Percentiles rank a stretch among this genome's conserved stretches.
phyloP scores from a whole-genome alignment of 2,113 vertebrate species.

The Rhodinocichla rosea region DNA sequence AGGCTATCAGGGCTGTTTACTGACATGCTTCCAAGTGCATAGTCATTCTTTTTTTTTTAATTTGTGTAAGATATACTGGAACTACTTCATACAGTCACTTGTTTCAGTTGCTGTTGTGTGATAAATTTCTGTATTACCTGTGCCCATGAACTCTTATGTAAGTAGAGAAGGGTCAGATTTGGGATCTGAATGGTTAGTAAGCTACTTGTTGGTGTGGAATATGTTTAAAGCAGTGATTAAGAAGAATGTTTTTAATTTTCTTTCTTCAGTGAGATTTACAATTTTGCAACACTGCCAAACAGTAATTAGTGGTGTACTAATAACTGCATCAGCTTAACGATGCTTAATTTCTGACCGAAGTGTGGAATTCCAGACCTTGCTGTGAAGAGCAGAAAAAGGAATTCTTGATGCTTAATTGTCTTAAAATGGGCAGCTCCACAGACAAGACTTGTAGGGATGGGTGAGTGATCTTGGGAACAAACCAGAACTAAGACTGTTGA shows the following conservation, averaged over 20 bases:
- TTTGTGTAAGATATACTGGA: neutral
- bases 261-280: neutral
- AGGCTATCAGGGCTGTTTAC: neutral
- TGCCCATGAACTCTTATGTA: neutral
- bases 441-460: neutral
- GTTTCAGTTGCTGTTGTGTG: neutral
- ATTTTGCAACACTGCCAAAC: neutral
- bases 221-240: neutral
- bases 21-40: neutral
- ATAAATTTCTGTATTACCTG: neutral
- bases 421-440: neutral
- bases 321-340: neutral
- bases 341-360: neutral
- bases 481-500: neutral
- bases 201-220: neutral
- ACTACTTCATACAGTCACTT: neutral
- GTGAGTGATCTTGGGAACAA: neutral
- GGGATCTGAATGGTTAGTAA: neutral
- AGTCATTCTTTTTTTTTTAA: neutral
- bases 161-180: neutral
- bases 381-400: neutral
- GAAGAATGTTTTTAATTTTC: neutral
- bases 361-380: neutral
- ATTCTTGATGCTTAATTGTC: neutral
- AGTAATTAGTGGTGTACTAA: neutral